phyloP scores from a whole-genome alignment of 2,797 vertebrate species.

The Arnoldichthys spilopterus region DNA sequence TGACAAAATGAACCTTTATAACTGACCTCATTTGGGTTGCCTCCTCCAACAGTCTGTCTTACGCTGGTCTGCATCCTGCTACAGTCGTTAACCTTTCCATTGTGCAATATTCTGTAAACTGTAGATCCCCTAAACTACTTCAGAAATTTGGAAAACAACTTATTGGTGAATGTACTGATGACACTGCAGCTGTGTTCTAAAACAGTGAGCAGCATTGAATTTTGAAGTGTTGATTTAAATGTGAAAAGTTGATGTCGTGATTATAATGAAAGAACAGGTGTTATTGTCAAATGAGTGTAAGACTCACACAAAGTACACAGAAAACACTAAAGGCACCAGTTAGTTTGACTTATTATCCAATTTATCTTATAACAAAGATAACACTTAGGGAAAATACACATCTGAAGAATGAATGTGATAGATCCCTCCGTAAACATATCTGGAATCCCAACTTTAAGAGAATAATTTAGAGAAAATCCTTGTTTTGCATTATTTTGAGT shows the following conservation, averaged over 20 bases:
- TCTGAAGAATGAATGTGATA: not conserved
- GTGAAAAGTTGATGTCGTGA: not conserved
- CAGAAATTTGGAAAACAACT: not conserved
- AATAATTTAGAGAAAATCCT: too few relatives aligned
- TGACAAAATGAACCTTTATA: slow-evolving; percentile 9
- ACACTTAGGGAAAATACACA: not conserved
- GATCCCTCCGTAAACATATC: not conserved
- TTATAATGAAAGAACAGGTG: not conserved
- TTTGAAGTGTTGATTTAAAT: not conserved
- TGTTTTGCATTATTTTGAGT: not conserved
- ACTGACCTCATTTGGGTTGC: not conserved
- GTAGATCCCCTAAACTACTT: not conserved
- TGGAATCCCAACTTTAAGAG: too few relatives aligned
- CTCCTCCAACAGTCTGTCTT: not conserved
- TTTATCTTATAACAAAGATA: too few relatives aligned
- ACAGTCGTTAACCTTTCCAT: not conserved
- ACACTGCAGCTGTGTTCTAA: not conserved
- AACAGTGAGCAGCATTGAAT: not conserved
- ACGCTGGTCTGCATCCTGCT: not conserved
- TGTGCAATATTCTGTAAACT: slow-evolving; percentile 34
- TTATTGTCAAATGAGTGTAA: not conserved
- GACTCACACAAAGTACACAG: too few relatives aligned
- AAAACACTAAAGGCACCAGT: not conserved
- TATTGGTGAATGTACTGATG: not conserved
- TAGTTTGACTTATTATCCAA: too few relatives aligned